Evolutionary conservation across 2,797 vertebrate genomes (phyloP), one percentile per base, ranked within the genome.

Genomic region (Sebastes paucispinis): DNA sequence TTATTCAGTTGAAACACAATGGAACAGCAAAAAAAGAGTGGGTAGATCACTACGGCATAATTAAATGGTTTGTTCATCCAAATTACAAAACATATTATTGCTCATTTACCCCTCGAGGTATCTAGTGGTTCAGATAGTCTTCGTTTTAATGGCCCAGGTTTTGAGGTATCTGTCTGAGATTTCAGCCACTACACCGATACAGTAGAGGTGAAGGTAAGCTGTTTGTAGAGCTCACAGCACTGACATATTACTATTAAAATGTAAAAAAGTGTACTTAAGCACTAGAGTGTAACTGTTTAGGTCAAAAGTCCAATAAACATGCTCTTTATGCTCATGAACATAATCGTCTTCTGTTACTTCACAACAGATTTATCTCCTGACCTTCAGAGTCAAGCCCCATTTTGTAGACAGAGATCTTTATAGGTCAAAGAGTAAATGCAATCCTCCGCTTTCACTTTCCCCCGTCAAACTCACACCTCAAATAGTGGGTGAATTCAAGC

Each of bases 1-100:
- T 85, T 58, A 77, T 73, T 90, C 29, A 73, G 36, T 43, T 55
- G 34, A 80, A 82, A 69, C 39, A 58, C 63, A 83, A 78, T 57
- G 2, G 39, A 78, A 60, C 39, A 76, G 69, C 16, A 75, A 22
- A 74, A 65, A 69, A 73, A 68, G 43, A 71, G 13, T 52, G 54
- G 16, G 25, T 10, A 14, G 27, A 78, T 63, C n/a, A 54, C 73
- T 75, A 43, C 5, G 36, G 34, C 65, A 67, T 74, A 69, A 80
- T 84, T 72, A 80, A 54, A 66, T 32, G 52, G 58, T 25, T 2
- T 2, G 9, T 55, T 60, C 20, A 54, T 4, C 3, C 14, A 58
- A 52, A 55, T 59, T 9, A 69, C 3, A 59, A 58, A 69, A 62
- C 14, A 47, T 14, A 39, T 68, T 81, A 54, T 54, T 73, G 68